Conservation (phyloP, 2,888 invertebrate genomes). For the Netelia inedita region DNA sequence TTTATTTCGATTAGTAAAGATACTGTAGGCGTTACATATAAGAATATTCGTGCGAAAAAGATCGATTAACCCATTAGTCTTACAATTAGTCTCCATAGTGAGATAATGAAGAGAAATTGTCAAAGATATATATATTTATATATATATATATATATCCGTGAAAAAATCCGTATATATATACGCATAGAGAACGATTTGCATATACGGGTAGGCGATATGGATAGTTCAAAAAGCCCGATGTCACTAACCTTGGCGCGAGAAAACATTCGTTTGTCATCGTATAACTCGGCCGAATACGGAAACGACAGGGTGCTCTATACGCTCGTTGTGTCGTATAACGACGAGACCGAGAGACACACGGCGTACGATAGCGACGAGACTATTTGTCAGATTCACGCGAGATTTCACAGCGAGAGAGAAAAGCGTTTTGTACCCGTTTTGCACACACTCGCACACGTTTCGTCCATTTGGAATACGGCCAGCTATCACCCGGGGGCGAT, state of each 20-base stretch:
- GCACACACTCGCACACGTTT: constrained; percentile 48
- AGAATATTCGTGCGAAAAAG: too few species aligned
- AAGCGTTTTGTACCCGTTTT: constrained; percentile 26
- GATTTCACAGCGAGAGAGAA: constrained; percentile 48
- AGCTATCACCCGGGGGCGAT: constrained; percentile 59
- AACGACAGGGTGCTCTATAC: constrained; percentile 17
- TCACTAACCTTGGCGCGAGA: constrained; percentile 45
- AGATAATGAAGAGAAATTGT: neutral
- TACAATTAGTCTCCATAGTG: too few species aligned
- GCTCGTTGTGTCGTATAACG: constrained; percentile 8
- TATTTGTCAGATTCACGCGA: constrained; percentile 67
- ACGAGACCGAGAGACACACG: constrained; percentile 26
- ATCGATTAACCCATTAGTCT: constrained; percentile 12
- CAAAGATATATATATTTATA: neutral
- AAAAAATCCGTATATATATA: too few species aligned
- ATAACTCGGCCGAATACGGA: constrained; percentile 14
- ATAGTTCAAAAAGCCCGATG: neutral
- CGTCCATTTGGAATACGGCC: constrained; percentile 66
- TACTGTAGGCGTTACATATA: too few species aligned
- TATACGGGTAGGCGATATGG: neutral
- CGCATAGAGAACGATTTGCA: too few species aligned
- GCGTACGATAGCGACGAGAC: constrained; percentile 45
- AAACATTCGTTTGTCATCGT: constrained; percentile 54
- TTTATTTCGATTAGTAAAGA: too few species aligned
- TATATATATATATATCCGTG: constrained; percentile 11